These are phyloP conservation scores for Pheosia gnoma DNA, from an alignment of 2,888 invertebrate species.

Conservation along the genomic window DNA sequence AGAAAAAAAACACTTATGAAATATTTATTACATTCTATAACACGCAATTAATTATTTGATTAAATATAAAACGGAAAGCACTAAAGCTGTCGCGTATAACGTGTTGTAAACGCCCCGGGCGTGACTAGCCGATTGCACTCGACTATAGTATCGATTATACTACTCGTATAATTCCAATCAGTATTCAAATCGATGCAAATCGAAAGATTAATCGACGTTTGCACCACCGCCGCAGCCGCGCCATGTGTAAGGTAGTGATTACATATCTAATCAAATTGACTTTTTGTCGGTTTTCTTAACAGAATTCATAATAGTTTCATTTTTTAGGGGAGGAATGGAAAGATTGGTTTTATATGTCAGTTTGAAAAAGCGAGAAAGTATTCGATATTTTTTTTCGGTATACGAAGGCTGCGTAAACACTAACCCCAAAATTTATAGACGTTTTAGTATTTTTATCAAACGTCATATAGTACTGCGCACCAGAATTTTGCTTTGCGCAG, in stretches of 20 bases:
- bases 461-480: too few relatives aligned
- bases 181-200: slow-evolving; percentile 78
- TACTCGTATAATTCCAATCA: slow-evolving; percentile 70
- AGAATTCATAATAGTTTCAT: neutral
- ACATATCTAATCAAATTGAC: slow-evolving; percentile 36
- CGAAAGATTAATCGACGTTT: slow-evolving; percentile 74
- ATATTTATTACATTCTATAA: slow-evolving; percentile 30
- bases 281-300: slow-evolving; percentile 32
- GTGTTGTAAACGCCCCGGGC: slow-evolving; percentile 55
- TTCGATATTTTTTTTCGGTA: too few relatives aligned
- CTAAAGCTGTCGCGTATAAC: slow-evolving; percentile 48
- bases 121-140: slow-evolving; percentile 57
- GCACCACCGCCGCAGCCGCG: slow-evolving; percentile 52
- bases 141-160: slow-evolving; percentile 33
- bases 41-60: slow-evolving; percentile 35
- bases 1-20: slow-evolving; percentile 10
- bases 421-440: too few relatives aligned
- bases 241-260: slow-evolving; percentile 52
- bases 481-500: too few relatives aligned
- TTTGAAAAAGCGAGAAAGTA: too few relatives aligned
- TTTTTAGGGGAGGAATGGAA: too few relatives aligned
- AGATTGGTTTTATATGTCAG: too few relatives aligned
- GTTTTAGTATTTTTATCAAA: too few relatives aligned
- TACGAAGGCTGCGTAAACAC: too few relatives aligned
- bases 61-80: slow-evolving; percentile 38